Evolutionary conservation across 2,113 vertebrate genomes (phyloP), one percentile per base, ranked within the genome.

Genomic region (Protobothrops mucrosquamatus): DNA sequence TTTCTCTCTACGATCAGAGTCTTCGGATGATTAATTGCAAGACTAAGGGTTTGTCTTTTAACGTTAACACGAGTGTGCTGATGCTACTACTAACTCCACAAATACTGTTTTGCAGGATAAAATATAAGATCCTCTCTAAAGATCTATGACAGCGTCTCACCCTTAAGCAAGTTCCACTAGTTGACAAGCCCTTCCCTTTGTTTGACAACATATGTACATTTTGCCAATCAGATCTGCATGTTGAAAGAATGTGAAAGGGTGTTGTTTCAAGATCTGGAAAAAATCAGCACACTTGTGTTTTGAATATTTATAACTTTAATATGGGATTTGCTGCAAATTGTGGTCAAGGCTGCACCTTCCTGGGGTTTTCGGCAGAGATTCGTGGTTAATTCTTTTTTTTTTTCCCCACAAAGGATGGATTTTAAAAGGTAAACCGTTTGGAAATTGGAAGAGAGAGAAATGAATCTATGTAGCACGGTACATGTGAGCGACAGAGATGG

Each of bases 401-500:
- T 39, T 6, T 5, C 0, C 22, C 14, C 55, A 64, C 24, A 56
- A 56, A 56, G 26, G 23, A 15, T 57, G 29, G 34, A 3, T 43
- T 90, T 91, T 0, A 8, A 43, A 39, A n/a, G 14, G 26, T 0
- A 23, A 3, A 23, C 3, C 0, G 0, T 24, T 26, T 52, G 8
- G 0, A 0, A 10, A 52, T 1, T 8, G 26, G n/a, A 2, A 52
- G 39, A 52, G 1, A 29, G 15, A 74, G 85, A 88, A 89, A 86
- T 55, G 14, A 14, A 51, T 88, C 85, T 29, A 51, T 18, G 15
- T 43, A 86, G 61, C 39, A 26, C 29, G 11, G 18, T 39, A 26
- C 29, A 52, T 81, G 26, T 39, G 69, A 85, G 54, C 46, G 57
- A 86, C 11, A 57, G 15, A 18, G 54, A 18, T 4, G 10, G 18